Base-by-base conservation (phyloP, 2,113 vertebrate species). In the Tachysurus fulvidraco region DNA sequence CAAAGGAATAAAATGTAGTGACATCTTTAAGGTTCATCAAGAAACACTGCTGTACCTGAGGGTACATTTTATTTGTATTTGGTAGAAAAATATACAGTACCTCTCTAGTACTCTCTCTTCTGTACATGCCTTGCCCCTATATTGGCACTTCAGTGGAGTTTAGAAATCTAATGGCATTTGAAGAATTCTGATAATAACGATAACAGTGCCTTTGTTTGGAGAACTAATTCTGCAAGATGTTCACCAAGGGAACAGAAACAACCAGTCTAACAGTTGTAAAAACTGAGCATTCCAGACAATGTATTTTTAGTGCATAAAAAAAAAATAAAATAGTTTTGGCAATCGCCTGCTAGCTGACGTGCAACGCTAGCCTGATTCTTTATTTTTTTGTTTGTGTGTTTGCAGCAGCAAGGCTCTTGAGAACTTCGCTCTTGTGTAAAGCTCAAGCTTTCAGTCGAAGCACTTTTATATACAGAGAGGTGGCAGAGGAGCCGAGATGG, bases 371-470 rank as follows among this genome's bases (percentile, higher is more conserved):
- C 84, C 87, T 88, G 89, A 80, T 84, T 86, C 62, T n/a, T 52
- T n/a, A n/a, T n/a, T 17, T 44, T 8, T 84, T 85, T 46, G 1
- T 82, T 59, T 23, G 50, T 80, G 83, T 86, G 46, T 90, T 90
- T 86, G 86, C 80, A 81, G 81, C 87, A 85, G 84, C 65, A 36
- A 69, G 65, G 84, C 87, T 90, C 84, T 67, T 86, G 89, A 88
- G 87, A 86, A 69, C 87, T 90, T 86, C 55, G 81, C 87, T 90
- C 89, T 90, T 86, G 89, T 90, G 84, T 85, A 90, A 88, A 82
- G 41, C 82, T 81, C 67, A 81, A 86, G 87, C 89, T 88, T 90
- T 90, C 87, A 85, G 77, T 88, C 69, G 87, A 90, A 90, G 85
- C 81, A 74, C 87, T 90, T 88, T 88, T 88, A 88, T 86, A 88